phyloP scores from a whole-genome alignment of 2,888 invertebrate species.

The Idaea aversata region DNA sequence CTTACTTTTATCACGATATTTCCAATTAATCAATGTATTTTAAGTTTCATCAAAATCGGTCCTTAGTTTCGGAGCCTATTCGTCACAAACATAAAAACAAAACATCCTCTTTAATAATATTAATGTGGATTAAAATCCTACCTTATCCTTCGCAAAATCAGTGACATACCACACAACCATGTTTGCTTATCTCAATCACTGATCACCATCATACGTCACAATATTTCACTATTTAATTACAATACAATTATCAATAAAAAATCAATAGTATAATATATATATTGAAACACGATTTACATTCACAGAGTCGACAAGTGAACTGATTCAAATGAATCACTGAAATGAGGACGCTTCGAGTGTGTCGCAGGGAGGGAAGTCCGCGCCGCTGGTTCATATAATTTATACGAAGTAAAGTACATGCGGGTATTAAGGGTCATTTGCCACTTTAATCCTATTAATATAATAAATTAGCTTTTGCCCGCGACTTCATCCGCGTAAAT shows the following conservation, averaged over 20 bases:
- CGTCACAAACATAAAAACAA: conserved; percentile 1
- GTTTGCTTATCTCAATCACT: conserved; percentile 28
- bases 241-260: conserved; percentile 3
- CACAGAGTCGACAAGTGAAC: background rate
- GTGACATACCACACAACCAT: conserved; percentile 60
- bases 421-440: background rate
- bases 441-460: too few species aligned
- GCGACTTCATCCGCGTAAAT: too few species aligned
- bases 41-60: too few species aligned
- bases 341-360: background rate
- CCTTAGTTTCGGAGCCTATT: background rate
- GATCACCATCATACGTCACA: conserved; percentile 6
- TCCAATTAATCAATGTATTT: too few species aligned
- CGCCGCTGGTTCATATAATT: background rate
- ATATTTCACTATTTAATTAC: background rate
- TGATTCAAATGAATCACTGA: background rate
- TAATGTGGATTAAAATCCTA: conserved; percentile 20
- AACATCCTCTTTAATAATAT: background rate
- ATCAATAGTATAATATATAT: background rate
- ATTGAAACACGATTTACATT: background rate
- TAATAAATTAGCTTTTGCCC: too few species aligned
- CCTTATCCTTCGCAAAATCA: conserved; percentile 42
- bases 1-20: too few species aligned
- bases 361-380: background rate
- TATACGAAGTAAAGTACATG: background rate